A percentile compares a stretch with the other conserved stretches of the same genome.
phyloP scores from a whole-genome alignment of 1,140 invertebrate species.

The Ganaspis sp. region DNA sequence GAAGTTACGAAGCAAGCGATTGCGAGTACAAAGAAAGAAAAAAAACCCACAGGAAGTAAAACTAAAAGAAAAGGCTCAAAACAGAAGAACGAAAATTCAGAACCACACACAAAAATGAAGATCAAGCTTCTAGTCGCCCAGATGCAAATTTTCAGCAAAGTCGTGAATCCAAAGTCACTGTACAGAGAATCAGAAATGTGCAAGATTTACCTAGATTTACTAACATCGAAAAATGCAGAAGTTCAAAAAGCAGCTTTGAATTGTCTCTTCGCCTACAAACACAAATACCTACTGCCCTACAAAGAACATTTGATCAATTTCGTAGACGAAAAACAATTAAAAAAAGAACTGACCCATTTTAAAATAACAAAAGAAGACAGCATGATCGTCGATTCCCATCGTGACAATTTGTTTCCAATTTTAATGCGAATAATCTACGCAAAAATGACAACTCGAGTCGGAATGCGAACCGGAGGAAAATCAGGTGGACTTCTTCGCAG shows the following conservation, averaged over 20 bases:
- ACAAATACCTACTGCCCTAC: conserved; percentile 86
- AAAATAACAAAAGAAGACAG: conserved; percentile 84
- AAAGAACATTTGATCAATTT: conserved; percentile 85
- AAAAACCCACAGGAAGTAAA: neutral
- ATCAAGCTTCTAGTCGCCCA: conserved; percentile 84
- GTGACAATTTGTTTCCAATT: conserved; percentile 86
- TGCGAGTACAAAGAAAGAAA: no score
- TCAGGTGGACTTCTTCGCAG: conserved; percentile 82
- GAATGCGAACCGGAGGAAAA: conserved; percentile 84
- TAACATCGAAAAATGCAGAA: conserved; percentile 85
- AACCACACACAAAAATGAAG: conserved; percentile 72
- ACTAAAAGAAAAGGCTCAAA: conserved; percentile 44
- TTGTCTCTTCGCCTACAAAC: conserved; percentile 90
- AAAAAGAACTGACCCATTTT: conserved; percentile 88
- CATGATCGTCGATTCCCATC: conserved; percentile 83
- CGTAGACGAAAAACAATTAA: conserved; percentile 91
- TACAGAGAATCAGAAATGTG: conserved; percentile 85
- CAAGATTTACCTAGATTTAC: conserved; percentile 85
- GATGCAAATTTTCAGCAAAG: conserved; percentile 86
- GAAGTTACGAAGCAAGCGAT: no score
- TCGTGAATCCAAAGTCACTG: conserved; percentile 88
- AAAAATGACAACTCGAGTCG: conserved; percentile 89
- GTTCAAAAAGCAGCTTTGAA: conserved; percentile 91
- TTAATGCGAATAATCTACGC: conserved; percentile 92
- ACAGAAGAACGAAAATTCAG: no score